Percentiles rank a stretch among this genome's conserved stretches.
Evolutionary conservation across 37 sponge, comb jelly and placozoan species (phyloP).

Genomic region (Eunapius fragilis): DNA sequence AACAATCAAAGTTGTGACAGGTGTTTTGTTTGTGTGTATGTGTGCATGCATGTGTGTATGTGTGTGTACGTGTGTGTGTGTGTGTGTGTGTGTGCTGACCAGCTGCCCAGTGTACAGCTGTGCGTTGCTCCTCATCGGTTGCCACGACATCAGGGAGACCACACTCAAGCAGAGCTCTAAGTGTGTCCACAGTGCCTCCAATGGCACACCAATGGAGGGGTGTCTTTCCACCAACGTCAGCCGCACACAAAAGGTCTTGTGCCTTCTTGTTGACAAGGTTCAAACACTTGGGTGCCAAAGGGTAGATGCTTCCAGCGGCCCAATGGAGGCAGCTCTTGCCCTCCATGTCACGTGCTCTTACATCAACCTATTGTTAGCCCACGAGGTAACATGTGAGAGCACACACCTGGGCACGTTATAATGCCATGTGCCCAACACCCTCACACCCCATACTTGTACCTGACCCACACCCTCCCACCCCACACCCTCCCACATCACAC

Average conservation of each 20-base stretch:
- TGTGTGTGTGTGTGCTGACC: constrained; percentile 13
- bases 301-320: constrained; percentile 49
- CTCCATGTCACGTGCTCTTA: constrained; percentile 43
- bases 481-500: neutral
- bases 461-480: neutral
- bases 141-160: constrained; percentile 31
- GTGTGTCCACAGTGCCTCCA: constrained; percentile 34
- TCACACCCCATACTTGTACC: too few species aligned
- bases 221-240: constrained; percentile 45
- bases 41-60: neutral
- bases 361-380: constrained; percentile 52
- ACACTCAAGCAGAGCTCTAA: constrained; percentile 29
- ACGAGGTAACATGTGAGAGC: too few species aligned
- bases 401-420: too few species aligned
- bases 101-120: constrained; percentile 74
- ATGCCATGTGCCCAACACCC: too few species aligned
- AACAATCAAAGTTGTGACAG: neutral
- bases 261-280: constrained; percentile 51
- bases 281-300: constrained; percentile 27
- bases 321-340: constrained; percentile 74
- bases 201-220: constrained; percentile 55
- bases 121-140: constrained; percentile 42
- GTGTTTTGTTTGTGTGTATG: neutral
- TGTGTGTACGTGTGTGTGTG: neutral
- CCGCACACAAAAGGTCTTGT: constrained; percentile 25